Conservation (phyloP, 1,140 invertebrate genomes). For the Euura saliciscinereae region DNA sequence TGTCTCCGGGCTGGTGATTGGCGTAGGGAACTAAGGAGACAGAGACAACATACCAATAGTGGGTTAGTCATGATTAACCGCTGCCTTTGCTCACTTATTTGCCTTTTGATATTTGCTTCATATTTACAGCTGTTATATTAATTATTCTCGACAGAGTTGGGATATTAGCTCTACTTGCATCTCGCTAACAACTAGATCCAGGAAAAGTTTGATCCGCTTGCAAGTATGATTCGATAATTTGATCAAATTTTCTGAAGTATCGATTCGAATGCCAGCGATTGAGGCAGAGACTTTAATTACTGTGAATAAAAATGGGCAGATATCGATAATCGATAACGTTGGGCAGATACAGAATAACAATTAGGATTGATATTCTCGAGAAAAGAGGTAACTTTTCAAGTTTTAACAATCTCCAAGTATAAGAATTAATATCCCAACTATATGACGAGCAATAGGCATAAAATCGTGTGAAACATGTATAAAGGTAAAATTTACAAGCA, state of each 20-base stretch:
- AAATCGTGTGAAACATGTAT: background rate
- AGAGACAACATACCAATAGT: slow-evolving; percentile 54
- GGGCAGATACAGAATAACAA: no score
- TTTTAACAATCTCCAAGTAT: no score
- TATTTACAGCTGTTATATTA: background rate
- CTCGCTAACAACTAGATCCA: background rate
- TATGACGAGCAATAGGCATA: background rate
- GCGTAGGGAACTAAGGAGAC: slow-evolving; percentile 76
- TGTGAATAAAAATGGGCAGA: no score
- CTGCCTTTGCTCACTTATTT: background rate
- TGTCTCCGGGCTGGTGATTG: slow-evolving; percentile 80
- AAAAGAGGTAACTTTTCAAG: no score
- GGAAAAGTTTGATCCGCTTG: no score
- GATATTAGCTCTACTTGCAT: background rate
- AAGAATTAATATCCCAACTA: slow-evolving; percentile 2
- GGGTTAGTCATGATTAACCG: slow-evolving; percentile 39
- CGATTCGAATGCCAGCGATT: no score
- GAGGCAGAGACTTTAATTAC: no score
- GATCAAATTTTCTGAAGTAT: no score
- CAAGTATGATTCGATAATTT: no score
- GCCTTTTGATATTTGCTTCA: background rate
- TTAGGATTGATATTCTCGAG: no score
- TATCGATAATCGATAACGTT: no score
- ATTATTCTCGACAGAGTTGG: background rate
- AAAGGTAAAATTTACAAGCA: background rate